Percentiles rank a stretch among this genome's conserved stretches.
These are phyloP conservation scores for Amblyopsis hoosieri DNA, from an alignment of 2,797 vertebrate genomes.

Conservation along the genomic window DNA sequence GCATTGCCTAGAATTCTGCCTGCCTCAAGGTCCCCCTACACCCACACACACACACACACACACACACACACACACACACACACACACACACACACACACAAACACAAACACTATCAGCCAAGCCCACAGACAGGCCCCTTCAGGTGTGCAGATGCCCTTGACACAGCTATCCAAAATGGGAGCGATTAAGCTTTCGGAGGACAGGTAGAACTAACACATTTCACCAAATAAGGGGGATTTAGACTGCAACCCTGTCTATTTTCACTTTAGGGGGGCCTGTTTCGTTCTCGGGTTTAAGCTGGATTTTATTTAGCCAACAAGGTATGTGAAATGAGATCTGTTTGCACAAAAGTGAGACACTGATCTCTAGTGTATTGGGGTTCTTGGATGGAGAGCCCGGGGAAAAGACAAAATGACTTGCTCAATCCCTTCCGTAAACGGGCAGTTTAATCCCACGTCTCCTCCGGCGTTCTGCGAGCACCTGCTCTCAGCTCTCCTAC, in stretches of 20 bases:
- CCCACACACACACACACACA: too few relatives aligned
- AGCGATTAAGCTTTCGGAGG: not conserved
- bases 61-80: too few relatives aligned
- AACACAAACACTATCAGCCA: not conserved
- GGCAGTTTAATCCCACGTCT: slow-evolving; percentile 32
- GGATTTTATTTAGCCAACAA: slow-evolving; percentile 54
- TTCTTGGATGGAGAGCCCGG: slow-evolving; percentile 14
- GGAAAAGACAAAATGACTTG: slow-evolving; percentile 40
- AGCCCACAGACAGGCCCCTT: not conserved
- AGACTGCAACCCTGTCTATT: slow-evolving; percentile 19
- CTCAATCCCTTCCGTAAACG: slow-evolving; percentile 50
- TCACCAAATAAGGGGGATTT: slow-evolving; percentile 25
- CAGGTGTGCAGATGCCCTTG: slow-evolving; percentile 14
- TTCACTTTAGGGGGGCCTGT: slow-evolving; percentile 17
- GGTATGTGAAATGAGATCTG: slow-evolving; percentile 49
- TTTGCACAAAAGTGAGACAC: slow-evolving; percentile 51
- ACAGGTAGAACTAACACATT: slow-evolving; percentile 9
- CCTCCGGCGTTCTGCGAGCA: slow-evolving; percentile 19
- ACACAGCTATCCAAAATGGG: not conserved
- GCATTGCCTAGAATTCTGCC: not conserved
- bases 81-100: too few relatives aligned
- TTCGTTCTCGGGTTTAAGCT: slow-evolving; percentile 17
- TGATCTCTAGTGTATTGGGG: slow-evolving; percentile 31
- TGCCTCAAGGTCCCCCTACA: not conserved
- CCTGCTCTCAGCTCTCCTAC: not conserved